Conservation (phyloP, 2,113 vertebrate genomes). For the Ageneiosus marmoratus region DNA sequence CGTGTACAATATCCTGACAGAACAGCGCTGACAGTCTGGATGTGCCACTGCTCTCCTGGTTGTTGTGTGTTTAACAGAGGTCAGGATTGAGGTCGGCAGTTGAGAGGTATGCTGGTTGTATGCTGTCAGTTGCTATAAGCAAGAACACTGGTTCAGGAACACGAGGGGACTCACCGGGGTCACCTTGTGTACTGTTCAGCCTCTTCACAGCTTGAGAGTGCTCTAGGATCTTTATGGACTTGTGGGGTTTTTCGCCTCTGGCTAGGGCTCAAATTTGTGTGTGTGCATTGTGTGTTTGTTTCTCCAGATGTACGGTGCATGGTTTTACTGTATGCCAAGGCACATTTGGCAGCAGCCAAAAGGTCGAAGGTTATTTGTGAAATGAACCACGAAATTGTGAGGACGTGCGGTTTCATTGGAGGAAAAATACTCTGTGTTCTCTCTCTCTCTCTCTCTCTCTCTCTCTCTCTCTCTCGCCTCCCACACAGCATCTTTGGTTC, state of each 20-base stretch:
- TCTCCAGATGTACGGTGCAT: slow-evolving; percentile 19
- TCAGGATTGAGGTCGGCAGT: slow-evolving; percentile 51
- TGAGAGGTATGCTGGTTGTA: slow-evolving; percentile 59
- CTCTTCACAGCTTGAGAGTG: slow-evolving; percentile 4
- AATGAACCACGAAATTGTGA: slow-evolving; percentile 29
- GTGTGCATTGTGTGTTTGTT: slow-evolving; percentile 4
- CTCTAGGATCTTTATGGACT: not conserved
- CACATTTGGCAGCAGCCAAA: slow-evolving; percentile 16
- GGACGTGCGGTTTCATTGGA: slow-evolving; percentile 30
- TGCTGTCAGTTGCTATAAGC: slow-evolving; percentile 73
- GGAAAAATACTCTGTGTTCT: not conserved
- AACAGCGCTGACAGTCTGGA: slow-evolving; percentile 38
- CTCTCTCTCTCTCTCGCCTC: not conserved
- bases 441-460: not conserved
- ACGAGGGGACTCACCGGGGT: slow-evolving; percentile 2
- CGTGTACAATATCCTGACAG: not conserved
- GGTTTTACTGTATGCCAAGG: slow-evolving; percentile 31
- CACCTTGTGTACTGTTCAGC: not conserved
- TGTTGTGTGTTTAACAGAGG: slow-evolving; percentile 25
- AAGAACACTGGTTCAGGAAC: slow-evolving; percentile 28
- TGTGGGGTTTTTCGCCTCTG: not conserved
- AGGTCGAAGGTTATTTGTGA: slow-evolving; percentile 17
- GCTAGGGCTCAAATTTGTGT: slow-evolving; percentile 14
- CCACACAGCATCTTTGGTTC: not conserved
- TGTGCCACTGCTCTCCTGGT: slow-evolving; percentile 12